phyloP scores from a whole-genome alignment of 2,797 vertebrate genomes.

The Delichon dasypus region DNA sequence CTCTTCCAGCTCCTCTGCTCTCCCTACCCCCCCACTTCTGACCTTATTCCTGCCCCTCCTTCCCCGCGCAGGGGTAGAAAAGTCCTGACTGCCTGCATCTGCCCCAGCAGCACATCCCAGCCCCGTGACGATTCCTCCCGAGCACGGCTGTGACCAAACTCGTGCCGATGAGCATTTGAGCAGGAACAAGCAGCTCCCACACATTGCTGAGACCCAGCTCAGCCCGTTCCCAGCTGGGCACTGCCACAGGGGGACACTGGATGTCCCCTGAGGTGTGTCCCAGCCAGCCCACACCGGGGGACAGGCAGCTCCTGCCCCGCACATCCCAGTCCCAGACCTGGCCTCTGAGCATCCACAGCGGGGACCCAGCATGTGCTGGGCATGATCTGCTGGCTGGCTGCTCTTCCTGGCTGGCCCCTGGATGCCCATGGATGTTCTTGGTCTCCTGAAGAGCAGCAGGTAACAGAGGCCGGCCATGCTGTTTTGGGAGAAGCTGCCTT shows the following conservation, averaged over 20 bases:
- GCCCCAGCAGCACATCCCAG: neutral
- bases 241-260: too few species aligned
- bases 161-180: accelerated
- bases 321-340: neutral
- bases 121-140: accelerated
- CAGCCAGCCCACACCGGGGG: neutral
- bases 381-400: neutral
- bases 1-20: neutral
- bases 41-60: neutral
- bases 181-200: neutral
- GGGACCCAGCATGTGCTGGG: neutral
- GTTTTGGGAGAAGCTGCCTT: neutral
- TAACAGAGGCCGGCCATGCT: neutral
- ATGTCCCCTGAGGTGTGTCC: accelerated
- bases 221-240: neutral
- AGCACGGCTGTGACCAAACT: neutral
- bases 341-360: neutral
- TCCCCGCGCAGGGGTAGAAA: neutral
- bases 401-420: neutral
- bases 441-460: neutral
- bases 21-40: neutral
- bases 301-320: neutral
- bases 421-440: neutral
- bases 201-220: neutral
- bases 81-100: neutral